Evolutionary conservation across 53 echinoderm and acorn worm genomes (phyloP).

Genomic region (Zoroaster sp.): DNA sequence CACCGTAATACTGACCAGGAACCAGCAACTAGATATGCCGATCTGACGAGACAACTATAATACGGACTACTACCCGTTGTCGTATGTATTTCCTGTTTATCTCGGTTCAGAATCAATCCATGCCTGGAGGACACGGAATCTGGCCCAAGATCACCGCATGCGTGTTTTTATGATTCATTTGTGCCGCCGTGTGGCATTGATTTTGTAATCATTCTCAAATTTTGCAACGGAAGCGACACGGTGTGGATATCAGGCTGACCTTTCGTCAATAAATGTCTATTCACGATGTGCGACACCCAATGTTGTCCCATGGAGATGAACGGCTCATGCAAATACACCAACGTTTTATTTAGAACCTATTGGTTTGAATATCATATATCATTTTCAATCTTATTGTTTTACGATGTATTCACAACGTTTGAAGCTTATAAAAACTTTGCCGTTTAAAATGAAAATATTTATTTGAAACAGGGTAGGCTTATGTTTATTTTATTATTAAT

Average conservation of each 20-base stretch:
- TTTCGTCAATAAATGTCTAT: not conserved
- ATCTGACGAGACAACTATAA: no score
- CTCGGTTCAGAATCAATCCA: not conserved
- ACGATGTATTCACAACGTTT: no score
- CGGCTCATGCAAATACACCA: not conserved
- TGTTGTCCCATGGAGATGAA: not conserved
- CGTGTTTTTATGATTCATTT: not conserved
- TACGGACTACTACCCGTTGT: no score
- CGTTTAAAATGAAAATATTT: no score
- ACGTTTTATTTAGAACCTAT: not conserved
- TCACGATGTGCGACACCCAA: not conserved
- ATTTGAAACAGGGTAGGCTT: no score
- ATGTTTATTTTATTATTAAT: no score
- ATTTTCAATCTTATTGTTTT: no score
- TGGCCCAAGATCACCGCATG: not conserved
- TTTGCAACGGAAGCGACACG: not conserved
- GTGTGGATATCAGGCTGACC: not conserved
- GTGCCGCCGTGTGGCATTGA: not conserved
- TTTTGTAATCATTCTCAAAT: slow-evolving; percentile 1
- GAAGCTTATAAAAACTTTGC: no score
- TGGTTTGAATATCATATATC: no score
- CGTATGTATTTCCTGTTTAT: not conserved
- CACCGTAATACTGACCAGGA: no score
- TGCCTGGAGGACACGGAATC: not conserved
- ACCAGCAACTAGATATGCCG: no score